Evolutionary conservation across 2,888 invertebrate species (phyloP).

Genomic region (Iphiclides podalirius): DNA sequence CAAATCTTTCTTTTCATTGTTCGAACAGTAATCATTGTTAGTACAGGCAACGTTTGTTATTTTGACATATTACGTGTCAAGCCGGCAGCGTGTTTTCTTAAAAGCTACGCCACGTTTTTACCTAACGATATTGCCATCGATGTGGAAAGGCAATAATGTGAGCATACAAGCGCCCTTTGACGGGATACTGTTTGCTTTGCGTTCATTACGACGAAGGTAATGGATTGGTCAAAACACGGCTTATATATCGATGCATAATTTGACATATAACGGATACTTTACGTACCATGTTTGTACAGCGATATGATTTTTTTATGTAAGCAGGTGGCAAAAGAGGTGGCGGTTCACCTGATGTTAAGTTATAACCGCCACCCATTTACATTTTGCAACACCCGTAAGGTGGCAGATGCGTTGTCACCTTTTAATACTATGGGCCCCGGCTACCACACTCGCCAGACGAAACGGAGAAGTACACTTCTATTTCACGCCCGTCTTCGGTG

Average conservation of each 20-base stretch:
- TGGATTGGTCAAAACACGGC: neutral
- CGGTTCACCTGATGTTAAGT: no score
- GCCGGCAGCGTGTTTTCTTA: neutral
- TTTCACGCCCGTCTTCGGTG: no score
- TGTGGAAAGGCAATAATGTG: neutral
- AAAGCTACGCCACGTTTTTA: neutral
- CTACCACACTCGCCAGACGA: no score
- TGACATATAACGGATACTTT: no score
- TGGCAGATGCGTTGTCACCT: no score
- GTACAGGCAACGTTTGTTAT: neutral
- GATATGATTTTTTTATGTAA: no score
- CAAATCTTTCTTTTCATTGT: neutral
- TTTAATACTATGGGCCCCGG: no score
- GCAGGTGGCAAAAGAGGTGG: no score
- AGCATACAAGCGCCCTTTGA: neutral
- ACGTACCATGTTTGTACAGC: no score
- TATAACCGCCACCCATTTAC: no score
- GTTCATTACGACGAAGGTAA: neutral
- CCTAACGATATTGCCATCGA: neutral
- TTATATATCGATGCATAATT: neutral
- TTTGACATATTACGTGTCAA: constrained; percentile 8
- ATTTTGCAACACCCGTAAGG: no score
- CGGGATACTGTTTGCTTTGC: neutral
- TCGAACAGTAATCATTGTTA: neutral
- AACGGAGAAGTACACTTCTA: no score